Base-by-base conservation (phyloP, 2,113 vertebrate species). In the Excalfactoria chinensis region DNA sequence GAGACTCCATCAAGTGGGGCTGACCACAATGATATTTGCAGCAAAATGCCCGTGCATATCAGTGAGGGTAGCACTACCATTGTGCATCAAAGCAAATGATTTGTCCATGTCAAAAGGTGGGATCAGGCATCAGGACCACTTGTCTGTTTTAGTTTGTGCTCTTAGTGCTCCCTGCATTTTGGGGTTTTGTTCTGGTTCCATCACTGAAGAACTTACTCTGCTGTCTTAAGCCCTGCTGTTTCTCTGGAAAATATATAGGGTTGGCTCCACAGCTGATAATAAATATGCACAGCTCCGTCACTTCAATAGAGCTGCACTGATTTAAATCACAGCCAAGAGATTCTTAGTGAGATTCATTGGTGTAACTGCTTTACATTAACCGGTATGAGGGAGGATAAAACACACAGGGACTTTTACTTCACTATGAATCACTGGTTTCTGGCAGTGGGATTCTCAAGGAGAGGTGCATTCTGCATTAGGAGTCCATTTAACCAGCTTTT, bases 61-160 rank as follows among this genome's bases (percentile, higher is more conserved):
- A n/a, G 41, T 60, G 56, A 68, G 32, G 3, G 9, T 14, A 23
- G 26, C 64, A 34, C 6, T 0, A 0, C 10, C 32, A 6, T 32
- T 35, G 49, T 26, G 66, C 70, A 80, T 73, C 15, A 79, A 23
- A 48, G 44, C 40, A 43, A 82, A 64, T 55, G 34, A 59, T 16
- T 34, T 44, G 49, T 13, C 68, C 3, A 1, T 28, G 22, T 62
- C 44, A 40, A 89, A 92, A 91, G 17, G n/a, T 19, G 22, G 5
- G 18, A 15, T 21, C 55, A 69, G 62, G 49, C 77, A 34, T 77
- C 11, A 73, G 75, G 85, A 82, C 7, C 32, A 62, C 18, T 15
- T 62, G 16, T 13, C 13, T 4, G 30, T 75, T 85, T 60, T 37
- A 5, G 3, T 84, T 66, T 15, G 2, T 43, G 16, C 3, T 87